Evolutionary conservation across 2,797 vertebrate genomes (phyloP).

Genomic region (Rhabdomys pumilio): DNA sequence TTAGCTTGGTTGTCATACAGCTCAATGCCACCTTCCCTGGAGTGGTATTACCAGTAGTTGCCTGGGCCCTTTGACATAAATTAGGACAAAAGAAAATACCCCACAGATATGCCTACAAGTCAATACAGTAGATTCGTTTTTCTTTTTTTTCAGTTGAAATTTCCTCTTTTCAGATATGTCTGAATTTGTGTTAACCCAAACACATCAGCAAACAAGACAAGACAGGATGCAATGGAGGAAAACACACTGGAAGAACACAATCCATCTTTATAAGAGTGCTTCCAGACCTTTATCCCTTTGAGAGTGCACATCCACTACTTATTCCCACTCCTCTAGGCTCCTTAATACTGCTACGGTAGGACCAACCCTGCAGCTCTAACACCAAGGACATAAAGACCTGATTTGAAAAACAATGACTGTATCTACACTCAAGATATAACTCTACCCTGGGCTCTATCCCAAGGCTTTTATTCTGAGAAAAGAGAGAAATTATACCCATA

Average conservation of each 20-base stretch:
- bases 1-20: not conserved
- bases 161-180: not conserved
- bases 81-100: not conserved
- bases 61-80: not conserved
- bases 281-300: not conserved
- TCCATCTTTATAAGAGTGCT: not conserved
- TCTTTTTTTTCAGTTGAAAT: not conserved
- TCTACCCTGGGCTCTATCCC: not conserved
- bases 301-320: not conserved
- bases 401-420: not conserved
- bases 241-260: not conserved
- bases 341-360: too few relatives aligned
- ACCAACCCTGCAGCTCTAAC: too few relatives aligned
- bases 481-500: not conserved
- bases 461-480: not conserved
- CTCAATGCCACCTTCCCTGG: not conserved
- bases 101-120: not conserved
- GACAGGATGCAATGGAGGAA: not conserved
- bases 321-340: not conserved
- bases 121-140: too few relatives aligned
- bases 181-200: not conserved
- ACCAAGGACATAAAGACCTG: rapidly evolving
- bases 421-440: not conserved
- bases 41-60: too few relatives aligned
- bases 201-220: not conserved